These are phyloP conservation scores for Neostethus bicornis DNA, from an alignment of 2,797 vertebrate genomes.

Conservation along the genomic window DNA sequence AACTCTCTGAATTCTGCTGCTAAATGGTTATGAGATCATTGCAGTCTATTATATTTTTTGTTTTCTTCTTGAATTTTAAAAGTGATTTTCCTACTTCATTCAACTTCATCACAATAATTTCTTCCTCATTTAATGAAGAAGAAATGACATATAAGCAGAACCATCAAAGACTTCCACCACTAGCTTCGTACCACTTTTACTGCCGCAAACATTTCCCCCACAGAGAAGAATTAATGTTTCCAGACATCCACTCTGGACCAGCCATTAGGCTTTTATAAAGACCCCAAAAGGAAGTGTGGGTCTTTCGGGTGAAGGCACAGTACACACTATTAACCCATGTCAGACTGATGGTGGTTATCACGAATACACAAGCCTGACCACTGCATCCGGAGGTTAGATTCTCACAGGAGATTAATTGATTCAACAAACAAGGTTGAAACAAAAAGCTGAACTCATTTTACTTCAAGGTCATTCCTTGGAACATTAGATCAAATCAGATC, in stretches of 20 bases:
- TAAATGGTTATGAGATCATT: slow-evolving; percentile 11
- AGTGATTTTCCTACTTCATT: slow-evolving; percentile 5
- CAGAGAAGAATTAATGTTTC: slow-evolving; percentile 50
- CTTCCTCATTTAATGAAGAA: slow-evolving; percentile 4
- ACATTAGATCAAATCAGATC: slow-evolving; percentile 24
- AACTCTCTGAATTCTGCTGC: slow-evolving; percentile 36
- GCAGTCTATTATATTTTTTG: slow-evolving; percentile 3
- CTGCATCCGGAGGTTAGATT: slow-evolving; percentile 34
- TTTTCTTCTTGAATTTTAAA: slow-evolving; percentile 3
- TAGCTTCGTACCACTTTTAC: slow-evolving; percentile 7
- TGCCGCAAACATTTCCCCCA: slow-evolving; percentile 45
- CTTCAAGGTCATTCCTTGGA: slow-evolving; percentile 17
- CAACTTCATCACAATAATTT: not conserved
- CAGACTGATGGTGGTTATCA: slow-evolving; percentile 33
- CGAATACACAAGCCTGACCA: slow-evolving; percentile 10
- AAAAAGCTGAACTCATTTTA: slow-evolving; percentile 20
- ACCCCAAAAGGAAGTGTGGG: slow-evolving; percentile 29
- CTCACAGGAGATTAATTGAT: slow-evolving; percentile 47
- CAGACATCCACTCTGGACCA: slow-evolving; percentile 23
- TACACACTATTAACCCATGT: slow-evolving; percentile 71
- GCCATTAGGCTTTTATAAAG: slow-evolving; percentile 22
- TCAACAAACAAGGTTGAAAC: slow-evolving; percentile 30
- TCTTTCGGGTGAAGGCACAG: slow-evolving; percentile 37
- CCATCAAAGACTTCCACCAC: slow-evolving; percentile 41
- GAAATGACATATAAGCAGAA: slow-evolving; percentile 20